Evolutionary conservation across 2,113 vertebrate genomes (phyloP).

Genomic region (Neodontobutis hainanensis): DNA sequence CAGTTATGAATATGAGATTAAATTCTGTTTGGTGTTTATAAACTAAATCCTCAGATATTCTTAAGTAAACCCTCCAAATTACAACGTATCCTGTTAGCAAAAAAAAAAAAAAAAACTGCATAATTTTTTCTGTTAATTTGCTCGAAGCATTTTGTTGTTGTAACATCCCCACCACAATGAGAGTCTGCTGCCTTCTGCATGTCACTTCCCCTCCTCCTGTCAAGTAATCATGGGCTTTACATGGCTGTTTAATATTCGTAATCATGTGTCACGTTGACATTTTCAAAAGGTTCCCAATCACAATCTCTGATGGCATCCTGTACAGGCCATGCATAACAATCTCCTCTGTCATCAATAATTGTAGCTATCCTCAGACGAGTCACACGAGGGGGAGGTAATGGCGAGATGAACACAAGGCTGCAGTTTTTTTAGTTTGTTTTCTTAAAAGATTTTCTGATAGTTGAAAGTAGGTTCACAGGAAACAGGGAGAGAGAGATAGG

Average conservation of each 20-base stretch:
- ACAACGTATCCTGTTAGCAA: constrained; percentile 29
- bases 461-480: too few species aligned
- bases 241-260: constrained; percentile 80
- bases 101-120: constrained; percentile 14
- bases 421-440: constrained; percentile 10
- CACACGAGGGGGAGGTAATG: constrained; percentile 47
- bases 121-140: constrained; percentile 31
- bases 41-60: not conserved
- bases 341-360: constrained; percentile 75
- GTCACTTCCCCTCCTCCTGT: constrained; percentile 59
- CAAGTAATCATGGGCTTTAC: constrained; percentile 73
- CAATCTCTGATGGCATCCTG: constrained; percentile 72
- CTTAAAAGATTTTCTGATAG: too few species aligned
- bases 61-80: constrained; percentile 3
- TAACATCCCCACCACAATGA: constrained; percentile 19
- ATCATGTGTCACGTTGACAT: constrained; percentile 81
- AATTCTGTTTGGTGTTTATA: not conserved
- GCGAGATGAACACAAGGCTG: constrained; percentile 45
- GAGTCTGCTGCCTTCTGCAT: constrained; percentile 45
- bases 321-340: constrained; percentile 78
- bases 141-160: not conserved
- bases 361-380: constrained; percentile 58
- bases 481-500: too few species aligned
- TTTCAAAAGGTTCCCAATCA: constrained; percentile 81
- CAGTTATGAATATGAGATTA: not conserved